Base-by-base conservation (phyloP, 2,113 vertebrate genomes). In the Salvelinus fontinalis region DNA sequence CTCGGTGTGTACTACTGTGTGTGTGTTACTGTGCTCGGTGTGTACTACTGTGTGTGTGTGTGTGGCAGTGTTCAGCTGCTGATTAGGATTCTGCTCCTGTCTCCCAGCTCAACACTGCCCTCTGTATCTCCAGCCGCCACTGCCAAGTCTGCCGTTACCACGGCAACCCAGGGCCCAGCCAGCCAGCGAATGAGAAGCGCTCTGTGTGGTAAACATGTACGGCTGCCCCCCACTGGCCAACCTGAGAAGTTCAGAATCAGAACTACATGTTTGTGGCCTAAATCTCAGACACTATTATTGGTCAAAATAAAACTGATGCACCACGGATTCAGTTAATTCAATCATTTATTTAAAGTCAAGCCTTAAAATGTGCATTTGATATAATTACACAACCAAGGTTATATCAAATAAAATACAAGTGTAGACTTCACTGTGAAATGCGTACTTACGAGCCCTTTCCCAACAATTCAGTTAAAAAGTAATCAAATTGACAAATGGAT, bases 21-120 rank as follows among this genome's bases (percentile, higher is more conserved):
- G 31, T 71, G 54, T 65, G 75, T 80, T 13, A 22, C n/a, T 74
- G 67, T 70, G 31, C 69, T 67, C n/a, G 48, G 72, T 39, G 59
- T 34, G 65, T 29, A 13, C 62, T n/a, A 20, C 18, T 3, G 20
- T 73, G 22, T 11, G 31, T 71, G 54, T 65, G 75, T 80, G 72
- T 69, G 71, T 18, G 51, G 76, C 74, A 73, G 79, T 77, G 69
- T 31, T 88, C 85, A 85, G 79, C 84, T 85, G 87, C 88, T 90
- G 78, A 86, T 92, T 90, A 73, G 74, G 76, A 92, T 92, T 89
- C 90, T 86, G 77, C 75, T 73, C 72, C 76, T 64, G 65, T 87
- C 79, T 78, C 75, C 74, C 80, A 80, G 87, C 89, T 92, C 91
- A 87, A 92, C 88, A 90, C 89, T 89, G 88, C 91, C 90, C 91